Conservation (phyloP, 2,888 invertebrate genomes). For the Lochmaea crataegi region DNA sequence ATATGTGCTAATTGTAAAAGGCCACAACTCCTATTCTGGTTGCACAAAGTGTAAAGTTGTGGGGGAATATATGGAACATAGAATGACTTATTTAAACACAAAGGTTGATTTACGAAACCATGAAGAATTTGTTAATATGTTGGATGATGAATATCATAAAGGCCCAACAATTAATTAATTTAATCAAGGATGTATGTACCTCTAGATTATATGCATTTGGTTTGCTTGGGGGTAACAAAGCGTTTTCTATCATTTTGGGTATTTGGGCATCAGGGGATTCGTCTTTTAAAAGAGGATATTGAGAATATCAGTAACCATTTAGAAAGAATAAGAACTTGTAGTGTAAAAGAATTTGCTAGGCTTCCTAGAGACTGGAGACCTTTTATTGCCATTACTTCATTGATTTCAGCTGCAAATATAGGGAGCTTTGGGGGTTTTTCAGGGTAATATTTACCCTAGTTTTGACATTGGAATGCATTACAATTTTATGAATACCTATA, state of each 20-base stretch:
- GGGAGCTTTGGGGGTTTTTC: neutral
- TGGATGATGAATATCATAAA: conserved; percentile 28
- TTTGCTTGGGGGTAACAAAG: conserved; percentile 8
- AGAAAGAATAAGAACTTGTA: neutral
- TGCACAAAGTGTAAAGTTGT: too few relatives aligned
- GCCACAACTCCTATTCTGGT: too few relatives aligned
- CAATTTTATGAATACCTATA: too few relatives aligned
- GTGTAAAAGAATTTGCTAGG: too few relatives aligned
- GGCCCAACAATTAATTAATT: conserved; percentile 20
- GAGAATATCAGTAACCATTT: conserved; percentile 11
- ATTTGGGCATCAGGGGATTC: conserved; percentile 3
- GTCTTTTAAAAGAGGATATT: conserved; percentile 12
- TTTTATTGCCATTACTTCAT: conserved; percentile 5
- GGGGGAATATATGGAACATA: too few relatives aligned
- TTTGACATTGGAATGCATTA: neutral
- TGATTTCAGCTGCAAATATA: neutral
- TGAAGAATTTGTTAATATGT: conserved; percentile 21
- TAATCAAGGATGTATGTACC: conserved; percentile 24
- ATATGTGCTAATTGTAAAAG: too few relatives aligned
- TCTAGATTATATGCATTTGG: conserved; percentile 18
- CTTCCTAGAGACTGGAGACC: conserved; percentile 14
- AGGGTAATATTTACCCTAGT: neutral
- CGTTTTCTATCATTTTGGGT: conserved; percentile 15
- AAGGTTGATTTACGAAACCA: conserved; percentile 24
- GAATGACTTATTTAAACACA: too few relatives aligned